phyloP scores from a whole-genome alignment of 2,888 invertebrate species.

The Lamellibrachia satsuma region DNA sequence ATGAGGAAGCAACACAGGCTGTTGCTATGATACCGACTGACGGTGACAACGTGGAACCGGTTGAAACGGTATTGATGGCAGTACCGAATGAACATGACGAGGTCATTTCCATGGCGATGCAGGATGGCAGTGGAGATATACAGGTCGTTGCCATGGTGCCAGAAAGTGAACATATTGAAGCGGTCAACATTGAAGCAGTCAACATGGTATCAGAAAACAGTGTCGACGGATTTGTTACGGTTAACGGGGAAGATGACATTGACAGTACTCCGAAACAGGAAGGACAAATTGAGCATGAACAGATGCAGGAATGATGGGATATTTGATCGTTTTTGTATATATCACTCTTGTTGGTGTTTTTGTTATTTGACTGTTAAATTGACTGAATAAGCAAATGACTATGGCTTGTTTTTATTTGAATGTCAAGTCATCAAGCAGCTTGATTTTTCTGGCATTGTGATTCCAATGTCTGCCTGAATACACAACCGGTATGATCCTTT shows the following conservation, averaged over 20 bases:
- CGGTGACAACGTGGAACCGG: neutral
- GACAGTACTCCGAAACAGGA: neutral
- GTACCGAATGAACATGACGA: neutral
- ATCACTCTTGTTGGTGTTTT: too few species aligned
- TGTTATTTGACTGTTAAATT: too few species aligned
- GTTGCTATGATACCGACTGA: conserved; percentile 20
- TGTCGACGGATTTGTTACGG: neutral
- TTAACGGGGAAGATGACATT: neutral
- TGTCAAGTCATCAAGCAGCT: neutral
- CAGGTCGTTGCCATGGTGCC: neutral
- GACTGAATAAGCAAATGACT: too few species aligned
- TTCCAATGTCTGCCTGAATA: neutral
- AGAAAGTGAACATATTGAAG: neutral
- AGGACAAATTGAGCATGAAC: neutral
- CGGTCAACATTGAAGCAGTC: neutral
- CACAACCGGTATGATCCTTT: neutral
- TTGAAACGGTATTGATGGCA: neutral
- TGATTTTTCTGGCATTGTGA: neutral
- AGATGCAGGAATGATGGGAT: neutral
- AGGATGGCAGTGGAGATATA: neutral
- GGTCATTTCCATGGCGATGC: conserved; percentile 2
- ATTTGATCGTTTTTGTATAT: neutral
- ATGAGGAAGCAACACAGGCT: conserved; percentile 20
- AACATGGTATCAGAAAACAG: neutral
- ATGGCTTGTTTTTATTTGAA: neutral